A percentile compares a stretch with the other conserved stretches of the same genome.
These are phyloP conservation scores for Cladopsammia gracilis DNA, from an alignment of 64 coral and sea anemone genomes.

Conservation along the genomic window DNA sequence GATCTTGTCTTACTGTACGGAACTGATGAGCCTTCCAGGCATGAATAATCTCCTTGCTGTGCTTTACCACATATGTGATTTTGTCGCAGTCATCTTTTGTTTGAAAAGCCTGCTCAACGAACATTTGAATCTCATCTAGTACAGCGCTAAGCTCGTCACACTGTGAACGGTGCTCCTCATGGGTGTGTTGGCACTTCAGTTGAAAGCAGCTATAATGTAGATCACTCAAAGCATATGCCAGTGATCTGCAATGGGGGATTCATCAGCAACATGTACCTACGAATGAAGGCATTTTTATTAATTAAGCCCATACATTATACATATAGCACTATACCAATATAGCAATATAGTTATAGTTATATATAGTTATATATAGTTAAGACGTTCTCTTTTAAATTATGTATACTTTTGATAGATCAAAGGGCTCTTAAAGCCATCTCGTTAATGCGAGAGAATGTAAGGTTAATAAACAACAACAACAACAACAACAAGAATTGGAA, in stretches of 20 bases:
- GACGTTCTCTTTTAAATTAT: too few species aligned
- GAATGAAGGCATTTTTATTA: too few species aligned
- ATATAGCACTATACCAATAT: too few species aligned
- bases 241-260: background rate
- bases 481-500: too few species aligned
- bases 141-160: background rate
- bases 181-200: conserved; percentile 1
- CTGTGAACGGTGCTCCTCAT: background rate
- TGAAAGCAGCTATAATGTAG: background rate
- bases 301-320: too few species aligned
- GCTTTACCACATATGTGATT: background rate
- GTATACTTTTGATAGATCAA: too few species aligned
- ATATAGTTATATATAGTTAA: too few species aligned
- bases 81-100: conserved; percentile 28
- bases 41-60: conserved; percentile 14
- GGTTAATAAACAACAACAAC: too few species aligned
- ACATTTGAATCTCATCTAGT: background rate
- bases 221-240: conserved; percentile 19
- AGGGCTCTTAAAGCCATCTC: too few species aligned
- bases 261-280: too few species aligned
- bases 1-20: background rate
- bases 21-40: conserved; percentile 12
- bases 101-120: conserved; percentile 20
- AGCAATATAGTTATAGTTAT: too few species aligned
- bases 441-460: too few species aligned